Evolutionary conservation across 2,888 invertebrate species (phyloP).

Genomic region (Lobophora halterata): DNA sequence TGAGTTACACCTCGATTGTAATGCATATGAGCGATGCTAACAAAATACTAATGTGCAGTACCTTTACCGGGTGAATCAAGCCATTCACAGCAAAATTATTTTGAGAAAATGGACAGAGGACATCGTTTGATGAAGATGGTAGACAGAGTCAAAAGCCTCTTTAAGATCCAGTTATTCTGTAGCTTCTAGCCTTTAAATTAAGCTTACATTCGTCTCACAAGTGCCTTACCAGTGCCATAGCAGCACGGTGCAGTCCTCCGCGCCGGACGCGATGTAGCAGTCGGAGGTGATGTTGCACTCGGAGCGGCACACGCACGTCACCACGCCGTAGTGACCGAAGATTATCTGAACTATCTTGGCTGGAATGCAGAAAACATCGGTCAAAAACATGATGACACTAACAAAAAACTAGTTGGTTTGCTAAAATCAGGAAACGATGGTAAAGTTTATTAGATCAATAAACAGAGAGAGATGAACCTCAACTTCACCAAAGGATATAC

Average conservation of each 20-base stretch:
- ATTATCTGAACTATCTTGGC: constrained; percentile 99
- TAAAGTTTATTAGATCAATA: too few relatives aligned
- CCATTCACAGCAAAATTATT: too few relatives aligned
- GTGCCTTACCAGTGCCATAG: constrained; percentile 97
- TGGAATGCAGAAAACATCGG: constrained; percentile 54
- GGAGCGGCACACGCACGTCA: constrained; percentile 97
- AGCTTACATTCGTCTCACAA: not conserved
- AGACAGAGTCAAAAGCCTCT: not conserved
- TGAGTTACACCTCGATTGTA: too few relatives aligned
- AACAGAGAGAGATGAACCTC: constrained; percentile 3
- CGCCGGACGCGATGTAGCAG: constrained; percentile 99
- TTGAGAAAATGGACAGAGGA: too few relatives aligned
- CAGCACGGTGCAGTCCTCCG: constrained; percentile 98
- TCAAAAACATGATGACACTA: too few relatives aligned
- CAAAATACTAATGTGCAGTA: too few relatives aligned
- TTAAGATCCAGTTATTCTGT: not conserved
- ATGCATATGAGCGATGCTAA: too few relatives aligned
- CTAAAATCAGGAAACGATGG: too few relatives aligned
- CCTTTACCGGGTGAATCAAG: too few relatives aligned
- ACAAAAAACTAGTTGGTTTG: too few relatives aligned
- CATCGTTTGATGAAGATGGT: too few relatives aligned
- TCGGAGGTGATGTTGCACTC: constrained; percentile 99
- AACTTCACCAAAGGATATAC: constrained; percentile 98
- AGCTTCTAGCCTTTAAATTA: constrained; percentile 47
- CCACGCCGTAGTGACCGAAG: constrained; percentile 99